Evolutionary conservation across 1,140 invertebrate genomes (phyloP).

Genomic region (Drosophila subobscura): DNA sequence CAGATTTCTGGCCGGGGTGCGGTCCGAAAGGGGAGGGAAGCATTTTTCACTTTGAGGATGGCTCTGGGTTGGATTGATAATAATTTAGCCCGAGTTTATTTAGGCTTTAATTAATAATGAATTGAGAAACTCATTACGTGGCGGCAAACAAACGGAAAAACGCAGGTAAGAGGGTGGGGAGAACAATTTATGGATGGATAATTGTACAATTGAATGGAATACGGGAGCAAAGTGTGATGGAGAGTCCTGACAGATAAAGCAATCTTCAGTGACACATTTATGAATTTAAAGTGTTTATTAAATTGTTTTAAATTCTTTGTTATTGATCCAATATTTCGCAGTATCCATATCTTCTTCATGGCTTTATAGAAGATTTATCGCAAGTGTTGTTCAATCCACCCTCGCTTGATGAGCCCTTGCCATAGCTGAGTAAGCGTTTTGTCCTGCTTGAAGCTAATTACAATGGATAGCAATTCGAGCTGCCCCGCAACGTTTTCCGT

Average conservation of each 20-base stretch:
- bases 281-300: too few species aligned
- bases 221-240: too few species aligned
- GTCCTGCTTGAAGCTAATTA: slow-evolving; percentile 51
- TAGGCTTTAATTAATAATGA: slow-evolving; percentile 83
- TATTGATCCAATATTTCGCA: too few species aligned
- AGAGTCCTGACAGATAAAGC: too few species aligned
- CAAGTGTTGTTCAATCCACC: neutral
- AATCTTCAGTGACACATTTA: too few species aligned
- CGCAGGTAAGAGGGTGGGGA: slow-evolving; percentile 19
- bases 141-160: slow-evolving; percentile 61
- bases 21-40: neutral
- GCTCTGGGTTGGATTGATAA: slow-evolving; percentile 71
- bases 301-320: too few species aligned
- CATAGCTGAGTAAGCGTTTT: slow-evolving; percentile 43
- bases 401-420: slow-evolving; percentile 11
- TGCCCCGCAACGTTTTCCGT: slow-evolving; percentile 13
- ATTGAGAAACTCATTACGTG: slow-evolving; percentile 79
- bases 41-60: slow-evolving; percentile 52
- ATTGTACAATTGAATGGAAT: too few species aligned
- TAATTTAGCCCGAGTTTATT: slow-evolving; percentile 75
- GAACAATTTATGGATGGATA: slow-evolving; percentile 4
- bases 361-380: too few species aligned
- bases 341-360: too few species aligned
- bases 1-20: neutral
- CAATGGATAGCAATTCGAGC: slow-evolving; percentile 19